These are phyloP conservation scores for Strongylocentrotus purpuratus DNA, from an alignment of 35 echinoderm and acorn worm genomes.

Conservation along the genomic window DNA sequence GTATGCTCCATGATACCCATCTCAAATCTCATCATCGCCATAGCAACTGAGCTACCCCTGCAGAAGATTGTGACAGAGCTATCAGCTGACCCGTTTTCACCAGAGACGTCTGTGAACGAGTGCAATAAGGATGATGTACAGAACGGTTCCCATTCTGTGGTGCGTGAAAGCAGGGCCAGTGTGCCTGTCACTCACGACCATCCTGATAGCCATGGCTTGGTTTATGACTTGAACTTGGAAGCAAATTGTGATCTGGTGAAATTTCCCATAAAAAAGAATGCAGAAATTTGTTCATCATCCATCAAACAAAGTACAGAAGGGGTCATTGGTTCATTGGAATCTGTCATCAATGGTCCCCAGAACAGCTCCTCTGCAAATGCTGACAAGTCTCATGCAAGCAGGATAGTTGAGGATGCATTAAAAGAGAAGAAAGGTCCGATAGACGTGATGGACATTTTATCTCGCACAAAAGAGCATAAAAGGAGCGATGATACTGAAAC, in stretches of 20 bases:
- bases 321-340: background rate
- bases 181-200: background rate
- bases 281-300: background rate
- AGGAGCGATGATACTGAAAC: background rate
- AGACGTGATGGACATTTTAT: constrained; percentile 17
- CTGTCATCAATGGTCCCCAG: background rate
- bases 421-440: constrained; percentile 14
- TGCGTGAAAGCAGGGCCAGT: background rate
- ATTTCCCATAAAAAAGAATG: background rate
- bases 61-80: constrained; percentile 22
- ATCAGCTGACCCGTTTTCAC: constrained; percentile 19
- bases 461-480: background rate
- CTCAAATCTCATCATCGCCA: background rate
- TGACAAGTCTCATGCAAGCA: background rate
- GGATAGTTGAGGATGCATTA: background rate
- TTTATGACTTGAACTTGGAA: background rate
- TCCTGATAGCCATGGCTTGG: background rate
- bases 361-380: background rate
- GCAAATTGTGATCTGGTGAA: background rate
- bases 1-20: constrained; percentile 7
- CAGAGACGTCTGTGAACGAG: background rate
- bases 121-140: background rate
- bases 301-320: background rate
- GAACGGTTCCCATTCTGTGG: background rate
- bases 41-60: constrained; percentile 31